phyloP scores from a whole-genome alignment of 2,113 vertebrate species.

The Azemiops feae region DNA sequence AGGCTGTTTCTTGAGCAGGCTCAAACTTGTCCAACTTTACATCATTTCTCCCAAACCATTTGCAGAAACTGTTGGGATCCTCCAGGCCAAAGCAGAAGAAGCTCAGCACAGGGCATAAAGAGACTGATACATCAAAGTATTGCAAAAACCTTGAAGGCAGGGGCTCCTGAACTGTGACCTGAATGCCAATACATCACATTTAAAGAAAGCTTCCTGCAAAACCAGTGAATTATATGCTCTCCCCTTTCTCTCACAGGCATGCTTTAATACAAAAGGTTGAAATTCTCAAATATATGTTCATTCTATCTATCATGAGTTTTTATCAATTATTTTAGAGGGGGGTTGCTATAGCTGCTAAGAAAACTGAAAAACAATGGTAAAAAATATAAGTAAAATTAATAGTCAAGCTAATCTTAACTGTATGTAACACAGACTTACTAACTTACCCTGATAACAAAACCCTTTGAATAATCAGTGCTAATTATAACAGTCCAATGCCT shows the following conservation, averaged over 20 bases:
- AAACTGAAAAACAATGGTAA: background rate
- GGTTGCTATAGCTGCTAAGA: background rate
- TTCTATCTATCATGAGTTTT: background rate
- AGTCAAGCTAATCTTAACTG: background rate
- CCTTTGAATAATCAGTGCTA: background rate
- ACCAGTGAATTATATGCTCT: background rate
- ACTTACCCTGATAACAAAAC: background rate
- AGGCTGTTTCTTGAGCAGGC: background rate
- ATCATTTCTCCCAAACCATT: background rate
- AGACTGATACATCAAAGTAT: background rate
- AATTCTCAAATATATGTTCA: background rate
- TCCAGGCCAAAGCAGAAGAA: background rate
- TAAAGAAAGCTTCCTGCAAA: background rate
- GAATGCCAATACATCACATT: background rate
- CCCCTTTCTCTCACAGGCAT: background rate
- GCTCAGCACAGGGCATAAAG: background rate
- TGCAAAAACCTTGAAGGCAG: background rate
- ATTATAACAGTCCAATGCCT: background rate
- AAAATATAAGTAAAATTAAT: background rate
- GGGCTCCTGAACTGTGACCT: background rate
- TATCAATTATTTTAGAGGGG: background rate
- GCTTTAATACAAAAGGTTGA: background rate
- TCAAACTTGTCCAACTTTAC: background rate
- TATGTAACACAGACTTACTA: background rate
- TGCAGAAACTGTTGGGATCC: background rate